A percentile compares a stretch with the other conserved stretches of the same genome.
These are phyloP conservation scores for Anthopleura xanthogrammica DNA, from an alignment of 92 coral and sea anemone genomes.

Conservation along the genomic window DNA sequence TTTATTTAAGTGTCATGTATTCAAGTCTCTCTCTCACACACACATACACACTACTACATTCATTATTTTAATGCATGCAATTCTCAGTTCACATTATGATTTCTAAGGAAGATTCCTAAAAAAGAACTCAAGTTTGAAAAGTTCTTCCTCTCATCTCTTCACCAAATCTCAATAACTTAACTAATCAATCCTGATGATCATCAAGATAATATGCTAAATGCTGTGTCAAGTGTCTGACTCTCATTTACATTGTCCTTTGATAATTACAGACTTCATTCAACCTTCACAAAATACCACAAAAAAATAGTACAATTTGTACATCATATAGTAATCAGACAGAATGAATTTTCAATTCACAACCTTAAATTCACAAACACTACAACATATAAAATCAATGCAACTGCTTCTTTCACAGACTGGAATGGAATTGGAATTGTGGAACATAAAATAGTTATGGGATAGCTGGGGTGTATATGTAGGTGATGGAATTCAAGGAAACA, in stretches of 20 bases:
- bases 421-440: not conserved
- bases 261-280: not conserved
- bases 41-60: too few species aligned
- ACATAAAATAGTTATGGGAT: not conserved
- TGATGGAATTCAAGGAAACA: not conserved
- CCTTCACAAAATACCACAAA: not conserved
- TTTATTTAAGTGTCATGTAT: too few species aligned
- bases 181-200: not conserved
- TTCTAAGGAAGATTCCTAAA: too few species aligned
- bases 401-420: not conserved
- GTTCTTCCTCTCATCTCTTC: too few species aligned
- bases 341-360: not conserved
- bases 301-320: not conserved
- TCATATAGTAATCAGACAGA: not conserved
- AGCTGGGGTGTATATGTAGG: not conserved
- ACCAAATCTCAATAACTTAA: too few species aligned
- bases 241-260: not conserved
- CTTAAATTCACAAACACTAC: not conserved
- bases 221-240: too few species aligned
- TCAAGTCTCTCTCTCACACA: too few species aligned
- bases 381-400: not conserved
- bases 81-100: too few species aligned
- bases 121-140: too few species aligned
- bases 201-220: too few species aligned
- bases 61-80: too few species aligned